Evolutionary conservation across 2,113 vertebrate genomes (phyloP).

Genomic region (Ptychochromis oligacanthus): DNA sequence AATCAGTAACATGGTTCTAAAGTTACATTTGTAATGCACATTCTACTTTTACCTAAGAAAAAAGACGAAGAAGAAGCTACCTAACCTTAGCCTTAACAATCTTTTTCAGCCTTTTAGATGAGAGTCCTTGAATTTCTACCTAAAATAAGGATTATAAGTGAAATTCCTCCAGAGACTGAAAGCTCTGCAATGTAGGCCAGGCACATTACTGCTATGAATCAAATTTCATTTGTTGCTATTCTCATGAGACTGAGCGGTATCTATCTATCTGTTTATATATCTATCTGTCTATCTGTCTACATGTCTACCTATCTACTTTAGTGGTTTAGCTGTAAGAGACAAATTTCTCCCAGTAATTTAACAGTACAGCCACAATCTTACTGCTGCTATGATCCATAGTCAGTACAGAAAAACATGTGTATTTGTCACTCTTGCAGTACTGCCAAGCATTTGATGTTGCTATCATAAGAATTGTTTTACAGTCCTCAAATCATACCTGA

Average conservation of each 20-base stretch:
- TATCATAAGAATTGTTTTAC: no score
- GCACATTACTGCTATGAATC: background rate
- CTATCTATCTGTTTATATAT: background rate
- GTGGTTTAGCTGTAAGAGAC: background rate
- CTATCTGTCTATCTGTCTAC: background rate
- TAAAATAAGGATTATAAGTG: constrained; percentile 36
- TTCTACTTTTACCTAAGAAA: background rate
- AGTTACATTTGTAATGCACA: background rate
- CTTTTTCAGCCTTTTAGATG: background rate
- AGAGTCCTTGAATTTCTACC: background rate
- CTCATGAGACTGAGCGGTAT: background rate
- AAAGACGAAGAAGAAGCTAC: background rate
- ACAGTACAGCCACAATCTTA: no score
- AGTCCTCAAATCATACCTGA: no score
- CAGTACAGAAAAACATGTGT: background rate
- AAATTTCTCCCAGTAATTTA: background rate
- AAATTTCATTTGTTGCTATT: background rate
- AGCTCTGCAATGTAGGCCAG: constrained; percentile 38
- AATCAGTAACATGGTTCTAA: no score
- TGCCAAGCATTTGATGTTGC: background rate
- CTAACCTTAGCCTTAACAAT: background rate
- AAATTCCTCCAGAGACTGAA: constrained; percentile 13
- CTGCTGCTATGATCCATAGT: no score
- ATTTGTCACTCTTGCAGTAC: background rate
- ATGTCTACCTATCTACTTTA: background rate